Evolutionary conservation across 1,140 invertebrate species (phyloP), one percentile per base, ranked within the genome.

Genomic region (honey bee (Apis mellifera)): DNA sequence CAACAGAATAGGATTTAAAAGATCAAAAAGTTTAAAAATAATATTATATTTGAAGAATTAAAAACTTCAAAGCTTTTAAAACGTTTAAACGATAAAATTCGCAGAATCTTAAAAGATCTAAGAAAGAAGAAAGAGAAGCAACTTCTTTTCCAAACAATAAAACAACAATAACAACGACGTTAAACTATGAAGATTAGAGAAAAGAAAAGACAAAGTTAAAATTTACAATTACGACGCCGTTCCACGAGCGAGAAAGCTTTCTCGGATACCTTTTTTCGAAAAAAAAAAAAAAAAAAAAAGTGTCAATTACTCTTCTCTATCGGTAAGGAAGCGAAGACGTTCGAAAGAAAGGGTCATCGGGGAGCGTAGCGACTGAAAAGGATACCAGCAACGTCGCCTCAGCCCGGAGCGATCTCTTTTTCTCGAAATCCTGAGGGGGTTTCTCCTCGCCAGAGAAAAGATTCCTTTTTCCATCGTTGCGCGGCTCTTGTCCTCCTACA

Each of bases 351-450:
- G 32, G 26, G 68, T 42, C 77, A 48, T 73, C 54, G 57, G 23
- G 17, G 69, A 84, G 13, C n/a, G 19, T 48, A 32, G 59, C 2
- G 69, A 23, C 55, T 60, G 75, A 79, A 57, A 83, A 48, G 62
- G 62, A 86, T 65, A n/a, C n/a, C 52, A 62, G 83, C 80, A 84
- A 77, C 75, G 52, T 59, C 81, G 26, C 23, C 48, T 55, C 50
- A 62, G 70, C 23, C 23, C 60, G 60, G 71, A 87, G 74, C 75
- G 81, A 87, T 84, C 85, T 79, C 86, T 72, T 71, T 66, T 78
- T 55, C 83, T 59, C 21, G 60, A 64, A 54, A 52, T 50, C 60
- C 59, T 54, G n/a, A 48, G 66, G 4, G 17, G 55, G n/a, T 0
- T 7, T 42, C 32, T 42, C 32, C 59, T 50, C 21, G n/a, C 9